Conservation (phyloP, 1,140 invertebrate species). For the Caenorhabditis remanei region DNA sequence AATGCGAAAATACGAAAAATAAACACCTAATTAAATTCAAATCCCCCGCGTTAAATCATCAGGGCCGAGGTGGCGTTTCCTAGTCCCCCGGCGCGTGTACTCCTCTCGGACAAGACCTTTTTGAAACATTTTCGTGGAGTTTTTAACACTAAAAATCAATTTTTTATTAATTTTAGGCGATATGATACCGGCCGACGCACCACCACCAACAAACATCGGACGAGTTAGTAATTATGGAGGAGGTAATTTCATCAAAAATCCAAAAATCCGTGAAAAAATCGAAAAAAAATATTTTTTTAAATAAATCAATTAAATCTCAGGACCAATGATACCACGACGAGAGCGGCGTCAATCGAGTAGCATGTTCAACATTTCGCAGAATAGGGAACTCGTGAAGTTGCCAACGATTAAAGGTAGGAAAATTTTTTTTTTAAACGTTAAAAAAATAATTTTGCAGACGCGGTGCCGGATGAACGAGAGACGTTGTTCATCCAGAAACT, state of each 20-base stretch:
- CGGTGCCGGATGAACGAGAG: conserved; percentile 81
- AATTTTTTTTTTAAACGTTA: background rate
- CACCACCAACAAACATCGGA: conserved; percentile 25
- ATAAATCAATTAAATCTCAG: background rate
- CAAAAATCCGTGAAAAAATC: no score
- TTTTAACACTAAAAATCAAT: background rate
- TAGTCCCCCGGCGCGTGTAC: background rate
- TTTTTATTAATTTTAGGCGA: background rate
- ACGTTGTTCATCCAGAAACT: conserved; percentile 81
- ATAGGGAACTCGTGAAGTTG: conserved; percentile 39
- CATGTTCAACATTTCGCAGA: conserved; percentile 51
- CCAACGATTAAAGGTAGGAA: conserved; percentile 44
- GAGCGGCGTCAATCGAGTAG: conserved; percentile 48
- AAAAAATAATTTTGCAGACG: conserved; percentile 83
- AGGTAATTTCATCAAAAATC: background rate
- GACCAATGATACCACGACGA: conserved; percentile 36
- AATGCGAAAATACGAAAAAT: no score
- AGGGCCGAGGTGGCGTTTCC: no score
- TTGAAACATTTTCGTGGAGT: background rate
- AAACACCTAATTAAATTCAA: no score
- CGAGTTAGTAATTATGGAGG: conserved; percentile 23
- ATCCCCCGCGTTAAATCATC: no score
- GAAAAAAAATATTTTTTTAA: background rate
- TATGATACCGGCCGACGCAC: conserved; percentile 38
- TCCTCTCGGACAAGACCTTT: conserved; percentile 23